phyloP scores from a whole-genome alignment of 2,797 vertebrate genomes.

The Knipowitschia caucasica region DNA sequence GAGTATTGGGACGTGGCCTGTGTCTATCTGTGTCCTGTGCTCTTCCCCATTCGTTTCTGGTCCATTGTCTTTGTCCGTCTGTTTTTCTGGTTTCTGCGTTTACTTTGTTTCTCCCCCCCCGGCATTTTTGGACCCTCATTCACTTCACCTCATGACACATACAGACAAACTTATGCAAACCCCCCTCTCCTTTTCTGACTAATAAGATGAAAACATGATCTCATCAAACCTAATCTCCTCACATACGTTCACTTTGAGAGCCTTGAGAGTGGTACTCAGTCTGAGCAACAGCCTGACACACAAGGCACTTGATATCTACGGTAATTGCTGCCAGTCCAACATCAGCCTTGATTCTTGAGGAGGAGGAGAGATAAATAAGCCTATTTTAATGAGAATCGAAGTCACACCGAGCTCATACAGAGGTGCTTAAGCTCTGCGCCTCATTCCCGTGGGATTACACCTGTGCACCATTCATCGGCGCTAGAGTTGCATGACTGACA shows the following conservation, averaged over 20 bases:
- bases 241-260: slow-evolving; percentile 46
- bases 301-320: slow-evolving; percentile 60
- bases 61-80: too few relatives aligned
- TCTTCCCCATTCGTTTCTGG: too few relatives aligned
- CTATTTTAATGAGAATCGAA: slow-evolving; percentile 70
- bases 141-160: too few relatives aligned
- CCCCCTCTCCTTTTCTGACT: slow-evolving; percentile 7
- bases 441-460: slow-evolving; percentile 59
- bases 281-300: slow-evolving; percentile 55
- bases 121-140: too few relatives aligned
- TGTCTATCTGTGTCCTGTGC: too few relatives aligned
- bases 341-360: slow-evolving; percentile 61
- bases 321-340: slow-evolving; percentile 66
- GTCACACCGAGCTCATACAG: slow-evolving; percentile 59
- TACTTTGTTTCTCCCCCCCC: too few relatives aligned
- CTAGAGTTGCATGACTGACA: slow-evolving; percentile 21
- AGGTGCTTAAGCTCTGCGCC: slow-evolving; percentile 48
- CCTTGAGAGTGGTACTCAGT: slow-evolving; percentile 47
- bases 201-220: slow-evolving; percentile 20
- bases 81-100: too few relatives aligned
- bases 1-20: too few relatives aligned
- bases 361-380: slow-evolving; percentile 68
- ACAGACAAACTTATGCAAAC: not conserved
- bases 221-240: slow-evolving; percentile 38
- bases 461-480: slow-evolving; percentile 40